Conservation (phyloP, 2,113 vertebrate species). For the Catharus fuscescens region DNA sequence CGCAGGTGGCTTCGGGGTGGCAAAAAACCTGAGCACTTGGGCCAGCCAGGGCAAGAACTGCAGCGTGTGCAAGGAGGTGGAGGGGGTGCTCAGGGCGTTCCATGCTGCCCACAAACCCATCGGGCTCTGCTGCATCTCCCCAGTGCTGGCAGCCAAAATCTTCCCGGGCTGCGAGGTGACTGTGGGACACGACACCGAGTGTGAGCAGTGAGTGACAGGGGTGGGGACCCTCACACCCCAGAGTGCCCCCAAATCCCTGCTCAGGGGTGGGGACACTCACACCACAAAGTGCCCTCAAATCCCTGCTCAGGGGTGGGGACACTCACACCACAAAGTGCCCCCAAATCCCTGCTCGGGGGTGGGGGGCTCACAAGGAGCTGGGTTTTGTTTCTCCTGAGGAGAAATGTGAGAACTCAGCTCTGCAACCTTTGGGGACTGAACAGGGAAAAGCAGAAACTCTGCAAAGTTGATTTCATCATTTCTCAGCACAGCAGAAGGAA, state of each 20-base stretch:
- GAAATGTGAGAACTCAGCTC: background rate
- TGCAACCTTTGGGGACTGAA: background rate
- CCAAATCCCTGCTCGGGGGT: background rate
- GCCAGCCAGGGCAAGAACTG: constrained; percentile 84
- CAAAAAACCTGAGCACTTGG: constrained; percentile 88
- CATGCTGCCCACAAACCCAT: constrained; percentile 83
- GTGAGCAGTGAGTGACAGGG: constrained; percentile 73
- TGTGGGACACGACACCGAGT: constrained; percentile 81
- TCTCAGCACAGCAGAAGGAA: background rate
- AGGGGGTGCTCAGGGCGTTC: constrained; percentile 80
- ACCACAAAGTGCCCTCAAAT: background rate
- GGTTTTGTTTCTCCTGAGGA: rapidly evolving
- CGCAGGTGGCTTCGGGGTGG: constrained; percentile 87
- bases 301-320: background rate
- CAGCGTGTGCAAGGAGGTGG: constrained; percentile 71
- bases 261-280: background rate
- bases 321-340: background rate
- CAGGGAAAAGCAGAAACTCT: background rate
- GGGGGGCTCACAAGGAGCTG: background rate
- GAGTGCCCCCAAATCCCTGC: too few species aligned
- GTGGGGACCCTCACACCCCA: background rate
- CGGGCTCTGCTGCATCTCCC: constrained; percentile 89
- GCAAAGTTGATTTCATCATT: background rate
- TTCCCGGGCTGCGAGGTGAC: constrained; percentile 88
- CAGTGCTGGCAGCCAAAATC: constrained; percentile 84